A percentile compares a stretch with the other conserved stretches of the same genome.
Evolutionary conservation across 1,140 invertebrate genomes (phyloP).

Genomic region (Leptinotarsa lineolata): DNA sequence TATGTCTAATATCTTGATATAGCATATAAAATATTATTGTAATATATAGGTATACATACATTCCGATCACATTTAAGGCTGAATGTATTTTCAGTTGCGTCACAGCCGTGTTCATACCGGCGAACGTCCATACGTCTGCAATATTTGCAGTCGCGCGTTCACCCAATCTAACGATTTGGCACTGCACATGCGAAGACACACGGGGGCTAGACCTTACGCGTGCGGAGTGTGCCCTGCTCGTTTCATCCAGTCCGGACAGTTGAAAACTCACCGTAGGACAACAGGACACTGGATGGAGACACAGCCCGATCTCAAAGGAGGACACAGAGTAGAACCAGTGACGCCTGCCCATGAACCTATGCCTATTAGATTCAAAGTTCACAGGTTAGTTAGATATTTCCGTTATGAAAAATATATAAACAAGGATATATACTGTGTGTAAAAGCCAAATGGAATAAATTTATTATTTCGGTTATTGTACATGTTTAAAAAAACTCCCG

Average conservation of each 20-base stretch:
- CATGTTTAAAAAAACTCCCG: no score
- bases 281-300: conserved; percentile 56
- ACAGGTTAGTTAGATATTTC: conserved; percentile 28
- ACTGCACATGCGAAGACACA: conserved; percentile 55
- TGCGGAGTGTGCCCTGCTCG: conserved; percentile 54
- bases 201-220: conserved; percentile 53
- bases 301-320: conserved; percentile 54
- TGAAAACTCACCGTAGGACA: conserved; percentile 52
- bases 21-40: not conserved
- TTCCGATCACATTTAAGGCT: not conserved
- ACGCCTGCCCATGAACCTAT: conserved; percentile 48
- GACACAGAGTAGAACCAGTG: conserved; percentile 54
- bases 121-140: conserved; percentile 58
- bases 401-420: no score
- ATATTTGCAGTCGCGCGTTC: conserved; percentile 55
- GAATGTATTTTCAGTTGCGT: conserved; percentile 43
- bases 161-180: conserved; percentile 58
- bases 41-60: not conserved
- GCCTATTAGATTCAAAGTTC: conserved; percentile 53
- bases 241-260: conserved; percentile 55
- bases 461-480: no score
- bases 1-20: not conserved
- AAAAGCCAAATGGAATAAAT: no score
- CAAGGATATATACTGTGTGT: no score
- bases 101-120: conserved; percentile 57